Evolutionary conservation across 2,888 invertebrate species (phyloP).

Genomic region (Chrysolina oricalcia): DNA sequence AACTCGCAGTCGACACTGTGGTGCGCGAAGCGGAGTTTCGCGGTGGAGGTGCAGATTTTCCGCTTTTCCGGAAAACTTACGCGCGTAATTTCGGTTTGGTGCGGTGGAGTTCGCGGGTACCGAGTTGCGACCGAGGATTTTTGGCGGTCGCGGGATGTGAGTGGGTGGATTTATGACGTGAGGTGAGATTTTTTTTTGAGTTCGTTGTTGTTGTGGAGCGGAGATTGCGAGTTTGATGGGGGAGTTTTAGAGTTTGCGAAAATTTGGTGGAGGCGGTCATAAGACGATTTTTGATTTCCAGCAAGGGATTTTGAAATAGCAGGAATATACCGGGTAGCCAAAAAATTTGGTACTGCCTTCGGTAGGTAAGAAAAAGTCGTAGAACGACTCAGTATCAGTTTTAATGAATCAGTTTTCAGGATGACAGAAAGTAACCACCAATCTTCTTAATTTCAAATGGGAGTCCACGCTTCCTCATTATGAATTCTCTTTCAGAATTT

Average conservation of each 20-base stretch:
- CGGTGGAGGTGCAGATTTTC: constrained; percentile 34
- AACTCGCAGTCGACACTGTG: constrained; percentile 57
- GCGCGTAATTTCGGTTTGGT: constrained; percentile 18
- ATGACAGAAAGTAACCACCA: too few species aligned
- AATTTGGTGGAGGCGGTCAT: background rate
- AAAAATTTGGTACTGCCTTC: too few species aligned
- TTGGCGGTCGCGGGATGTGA: background rate
- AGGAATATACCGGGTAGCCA: too few species aligned
- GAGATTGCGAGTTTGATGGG: background rate
- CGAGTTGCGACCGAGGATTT: background rate
- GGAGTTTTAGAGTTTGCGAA: background rate
- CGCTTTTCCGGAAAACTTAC: constrained; percentile 20
- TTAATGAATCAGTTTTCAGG: too few species aligned
- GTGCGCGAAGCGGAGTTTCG: constrained; percentile 46
- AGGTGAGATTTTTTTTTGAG: constrained; percentile 5
- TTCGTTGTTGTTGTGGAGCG: background rate
- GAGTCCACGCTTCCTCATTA: too few species aligned
- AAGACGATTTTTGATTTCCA: too few species aligned
- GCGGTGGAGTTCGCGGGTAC: background rate
- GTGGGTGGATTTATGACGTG: constrained; percentile 1
- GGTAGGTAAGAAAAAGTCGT: too few species aligned
- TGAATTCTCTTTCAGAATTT: too few species aligned
- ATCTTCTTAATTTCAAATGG: too few species aligned
- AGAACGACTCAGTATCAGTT: too few species aligned
- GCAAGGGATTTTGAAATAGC: too few species aligned